Conservation (phyloP, 2,797 vertebrate species). For the Heterohyrax brucei region DNA sequence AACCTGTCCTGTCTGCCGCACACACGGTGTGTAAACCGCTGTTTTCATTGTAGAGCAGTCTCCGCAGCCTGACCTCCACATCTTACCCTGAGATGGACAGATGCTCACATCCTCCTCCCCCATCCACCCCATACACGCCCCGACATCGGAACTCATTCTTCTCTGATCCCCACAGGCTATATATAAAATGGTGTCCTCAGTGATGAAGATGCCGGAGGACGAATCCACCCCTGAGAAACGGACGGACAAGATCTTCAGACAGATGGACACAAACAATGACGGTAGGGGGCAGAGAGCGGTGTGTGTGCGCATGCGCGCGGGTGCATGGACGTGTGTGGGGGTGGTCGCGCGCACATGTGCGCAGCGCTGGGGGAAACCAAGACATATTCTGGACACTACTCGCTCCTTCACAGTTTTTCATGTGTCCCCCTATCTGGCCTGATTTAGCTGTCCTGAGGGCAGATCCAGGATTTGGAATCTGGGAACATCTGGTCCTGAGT, state of each 20-base stretch:
- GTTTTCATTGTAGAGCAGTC: not conserved
- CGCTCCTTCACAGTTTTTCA: not conserved
- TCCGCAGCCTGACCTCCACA: accelerated
- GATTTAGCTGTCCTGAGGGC: not conserved
- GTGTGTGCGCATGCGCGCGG: accelerated
- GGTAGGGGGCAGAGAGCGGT: slow-evolving; percentile 84
- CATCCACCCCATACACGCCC: accelerated
- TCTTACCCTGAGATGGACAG: not conserved
- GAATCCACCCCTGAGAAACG: slow-evolving; percentile 95
- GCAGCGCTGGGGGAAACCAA: accelerated
- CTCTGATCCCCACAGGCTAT: slow-evolving; percentile 76
- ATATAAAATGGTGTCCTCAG: slow-evolving; percentile 94
- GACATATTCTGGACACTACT: not conserved
- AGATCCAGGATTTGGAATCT: not conserved
- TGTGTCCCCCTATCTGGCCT: not conserved
- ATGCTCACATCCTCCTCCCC: no score
- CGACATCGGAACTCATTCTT: not conserved
- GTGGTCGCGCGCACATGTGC: no score
- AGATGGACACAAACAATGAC: slow-evolving; percentile 95
- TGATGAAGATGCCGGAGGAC: slow-evolving; percentile 95
- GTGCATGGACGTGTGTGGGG: no score
- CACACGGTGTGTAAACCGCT: not conserved
- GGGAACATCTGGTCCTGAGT: accelerated
- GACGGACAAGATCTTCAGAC: slow-evolving; percentile 95
- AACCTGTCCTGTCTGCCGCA: not conserved